These are phyloP conservation scores for Heteromyza rotundicornis DNA, from an alignment of 2,888 invertebrate genomes.

Conservation along the genomic window DNA sequence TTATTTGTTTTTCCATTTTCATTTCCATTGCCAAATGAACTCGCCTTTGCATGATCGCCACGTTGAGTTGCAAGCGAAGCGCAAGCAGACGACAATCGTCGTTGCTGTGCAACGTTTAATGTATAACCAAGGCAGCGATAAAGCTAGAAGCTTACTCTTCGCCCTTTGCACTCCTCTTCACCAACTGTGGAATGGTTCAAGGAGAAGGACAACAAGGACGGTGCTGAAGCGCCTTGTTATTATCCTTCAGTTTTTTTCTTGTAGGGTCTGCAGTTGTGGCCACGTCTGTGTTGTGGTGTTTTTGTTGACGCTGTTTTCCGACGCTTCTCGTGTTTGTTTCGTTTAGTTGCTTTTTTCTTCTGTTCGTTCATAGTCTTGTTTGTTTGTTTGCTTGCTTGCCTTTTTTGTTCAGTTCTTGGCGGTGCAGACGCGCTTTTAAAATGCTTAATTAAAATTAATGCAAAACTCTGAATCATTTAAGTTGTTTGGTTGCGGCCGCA, in stretches of 20 bases:
- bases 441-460: conserved; percentile 44
- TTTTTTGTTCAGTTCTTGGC: conserved; percentile 12
- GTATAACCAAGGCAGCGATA: conserved; percentile 28
- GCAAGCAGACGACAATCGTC: background rate
- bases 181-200: no score
- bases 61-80: background rate
- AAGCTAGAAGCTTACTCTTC: background rate
- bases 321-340: conserved; percentile 9
- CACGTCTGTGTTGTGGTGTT: conserved; percentile 28
- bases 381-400: conserved; percentile 3
- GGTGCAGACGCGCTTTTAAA: conserved; percentile 17
- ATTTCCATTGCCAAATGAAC: conserved; percentile 12
- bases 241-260: background rate
- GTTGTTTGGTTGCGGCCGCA: conserved; percentile 17
- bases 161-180: background rate
- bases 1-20: conserved; percentile 21
- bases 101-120: conserved; percentile 33
- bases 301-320: conserved; percentile 19
- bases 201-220: background rate
- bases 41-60: background rate
- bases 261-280: background rate
- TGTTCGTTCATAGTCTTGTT: conserved; percentile 15
- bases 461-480: conserved; percentile 40
- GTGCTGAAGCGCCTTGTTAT: background rate
- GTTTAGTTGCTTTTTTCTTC: conserved; percentile 6